Evolutionary conservation across 2,888 invertebrate genomes (phyloP), one percentile per base, ranked within the genome.

Genomic region (Epinotia brunnichana): DNA sequence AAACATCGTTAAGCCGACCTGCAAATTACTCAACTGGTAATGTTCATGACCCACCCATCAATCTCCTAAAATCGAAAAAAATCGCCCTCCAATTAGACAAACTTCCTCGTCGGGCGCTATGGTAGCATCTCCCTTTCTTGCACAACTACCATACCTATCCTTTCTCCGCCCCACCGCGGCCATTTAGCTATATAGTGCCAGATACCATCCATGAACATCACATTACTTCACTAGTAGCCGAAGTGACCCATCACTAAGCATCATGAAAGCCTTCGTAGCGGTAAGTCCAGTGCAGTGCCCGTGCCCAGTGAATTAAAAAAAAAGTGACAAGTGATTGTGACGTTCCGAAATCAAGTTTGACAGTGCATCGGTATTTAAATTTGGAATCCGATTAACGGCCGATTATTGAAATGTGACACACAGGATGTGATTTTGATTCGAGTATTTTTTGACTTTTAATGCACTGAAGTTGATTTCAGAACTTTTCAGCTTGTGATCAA

Each of bases 191-290:
- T 92, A 92, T 92, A 92, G 88, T 87, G 81, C 82, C 87, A 80
- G 86, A 81, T 85, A 83, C 79, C 83, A 83, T 83, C 86, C 85
- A 79, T 76, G 81, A 80, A 75, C 89, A 88, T 85, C 91, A 91
- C 91, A 92, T 83, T 86, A 88, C 90, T 89, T 87, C 90, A 85
- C 86, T 80, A 85, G 85, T 85, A 87, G 84, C 90, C 89, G 86
- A 85, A 89, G 91, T 92, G 91, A 90, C 90, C 90, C 88, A 89
- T 86, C 88, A 89, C 87, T 87, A 90, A 86, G 84, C 91, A 92
- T 76, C 90, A 93, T 93, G 93, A 93, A 89, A 89, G 89, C 92
- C 91, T 93, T 91, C 90, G 90, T 91, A 89, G 92, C 93, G 93
- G 93, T 93, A 91, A 93, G 92, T 93, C 82, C 79, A 87, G 90